A percentile compares a stretch with the other conserved stretches of the same genome.
Evolutionary conservation across 1,140 invertebrate genomes (phyloP).

Genomic region (Brachionus manjavacas): DNA sequence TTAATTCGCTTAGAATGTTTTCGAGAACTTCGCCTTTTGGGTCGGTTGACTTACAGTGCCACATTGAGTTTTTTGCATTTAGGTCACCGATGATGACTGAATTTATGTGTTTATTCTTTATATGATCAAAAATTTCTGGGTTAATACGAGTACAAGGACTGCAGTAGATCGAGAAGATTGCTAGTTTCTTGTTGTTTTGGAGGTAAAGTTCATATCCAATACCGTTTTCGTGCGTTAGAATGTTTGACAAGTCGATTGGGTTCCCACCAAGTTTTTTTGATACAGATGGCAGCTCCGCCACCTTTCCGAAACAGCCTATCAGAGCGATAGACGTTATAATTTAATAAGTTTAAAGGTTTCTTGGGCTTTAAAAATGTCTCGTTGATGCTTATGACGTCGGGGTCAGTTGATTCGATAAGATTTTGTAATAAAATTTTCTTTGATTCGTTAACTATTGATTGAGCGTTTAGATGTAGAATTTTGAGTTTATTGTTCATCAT

Average conservation of each 20-base stretch:
- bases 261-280: neutral
- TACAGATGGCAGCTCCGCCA: neutral
- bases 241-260: neutral
- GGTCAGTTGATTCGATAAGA: neutral
- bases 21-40: neutral
- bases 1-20: neutral
- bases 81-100: neutral
- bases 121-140: neutral
- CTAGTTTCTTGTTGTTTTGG: neutral
- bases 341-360: neutral
- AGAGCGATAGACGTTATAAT: neutral
- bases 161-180: neutral
- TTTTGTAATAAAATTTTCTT: neutral
- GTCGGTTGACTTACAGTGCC: neutral
- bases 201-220: neutral
- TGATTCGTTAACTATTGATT: conserved; percentile 12
- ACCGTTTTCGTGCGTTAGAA: neutral
- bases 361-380: neutral
- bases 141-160: neutral
- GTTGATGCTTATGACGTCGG: neutral
- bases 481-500: neutral
- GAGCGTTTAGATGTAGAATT: conserved; percentile 5
- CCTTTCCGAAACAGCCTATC: neutral
- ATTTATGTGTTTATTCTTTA: neutral
- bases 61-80: neutral